Percentiles rank a stretch among this genome's conserved stretches.
phyloP scores from a whole-genome alignment of 2,113 vertebrate species.

The Cettia cetti region DNA sequence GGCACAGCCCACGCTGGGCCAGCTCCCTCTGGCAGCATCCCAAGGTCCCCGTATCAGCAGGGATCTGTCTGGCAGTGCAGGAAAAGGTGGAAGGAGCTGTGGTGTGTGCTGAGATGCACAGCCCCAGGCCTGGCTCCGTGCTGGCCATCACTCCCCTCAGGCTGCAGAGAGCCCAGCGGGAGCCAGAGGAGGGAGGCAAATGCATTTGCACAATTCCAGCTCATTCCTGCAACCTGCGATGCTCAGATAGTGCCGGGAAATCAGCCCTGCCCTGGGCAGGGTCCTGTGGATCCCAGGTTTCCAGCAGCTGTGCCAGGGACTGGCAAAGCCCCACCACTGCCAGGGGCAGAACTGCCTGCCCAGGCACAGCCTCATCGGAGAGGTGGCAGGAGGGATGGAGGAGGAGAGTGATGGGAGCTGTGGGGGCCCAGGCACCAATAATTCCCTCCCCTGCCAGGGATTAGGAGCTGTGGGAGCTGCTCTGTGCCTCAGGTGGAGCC shows the following conservation, averaged over 20 bases:
- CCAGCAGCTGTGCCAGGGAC: not conserved
- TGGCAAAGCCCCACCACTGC: not conserved
- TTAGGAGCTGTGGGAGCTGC: not conserved
- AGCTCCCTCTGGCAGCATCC: not conserved
- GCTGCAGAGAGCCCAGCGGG: not conserved
- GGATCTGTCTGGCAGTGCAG: not conserved
- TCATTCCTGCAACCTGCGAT: not conserved
- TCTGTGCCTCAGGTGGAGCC: not conserved
- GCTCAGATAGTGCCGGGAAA: not conserved
- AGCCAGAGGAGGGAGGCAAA: not conserved
- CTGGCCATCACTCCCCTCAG: fast-evolving
- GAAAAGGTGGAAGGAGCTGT: not conserved
- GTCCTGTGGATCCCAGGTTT: not conserved
- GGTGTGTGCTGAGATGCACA: not conserved
- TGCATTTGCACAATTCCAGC: not conserved
- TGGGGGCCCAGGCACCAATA: fast-evolving
- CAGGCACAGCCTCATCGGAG: fast-evolving
- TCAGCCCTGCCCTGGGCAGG: not conserved
- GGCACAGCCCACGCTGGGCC: not conserved
- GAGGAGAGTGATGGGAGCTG: not conserved
- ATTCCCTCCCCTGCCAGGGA: not conserved
- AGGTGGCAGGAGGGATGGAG: not conserved
- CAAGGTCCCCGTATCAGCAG: fast-evolving
- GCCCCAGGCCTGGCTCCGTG: not conserved
- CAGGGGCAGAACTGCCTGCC: not conserved